These are phyloP conservation scores for Telenomus remus DNA, from an alignment of 1,140 invertebrate genomes.

Conservation along the genomic window DNA sequence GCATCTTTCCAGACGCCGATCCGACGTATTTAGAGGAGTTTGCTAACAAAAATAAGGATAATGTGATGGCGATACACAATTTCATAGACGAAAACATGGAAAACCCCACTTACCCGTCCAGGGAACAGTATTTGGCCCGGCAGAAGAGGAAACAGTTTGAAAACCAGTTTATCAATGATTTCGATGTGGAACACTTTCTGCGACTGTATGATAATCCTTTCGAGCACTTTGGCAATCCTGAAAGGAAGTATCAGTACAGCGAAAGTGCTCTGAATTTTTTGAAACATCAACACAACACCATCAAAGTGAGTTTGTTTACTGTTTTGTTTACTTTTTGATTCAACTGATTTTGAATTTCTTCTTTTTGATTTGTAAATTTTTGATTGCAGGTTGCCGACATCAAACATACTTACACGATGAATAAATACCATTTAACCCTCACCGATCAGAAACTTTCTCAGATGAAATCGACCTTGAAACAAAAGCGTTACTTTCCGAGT, in stretches of 20 bases:
- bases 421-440: too few species aligned
- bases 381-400: too few species aligned
- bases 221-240: slow-evolving; percentile 72
- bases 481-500: too few species aligned
- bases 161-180: slow-evolving; percentile 68
- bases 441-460: too few species aligned
- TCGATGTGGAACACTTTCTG: slow-evolving; percentile 75
- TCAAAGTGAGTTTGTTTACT: slow-evolving; percentile 7
- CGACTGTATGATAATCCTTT: slow-evolving; percentile 76
- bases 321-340: too few species aligned
- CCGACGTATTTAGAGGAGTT: slow-evolving; percentile 5
- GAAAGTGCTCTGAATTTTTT: slow-evolving; percentile 63
- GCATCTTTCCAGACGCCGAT: slow-evolving; percentile 41
- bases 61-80: too few species aligned
- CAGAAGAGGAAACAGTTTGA: slow-evolving; percentile 62
- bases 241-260: slow-evolving; percentile 56
- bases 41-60: slow-evolving; percentile 4
- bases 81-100: slow-evolving; percentile 5
- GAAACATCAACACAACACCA: slow-evolving; percentile 54
- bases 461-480: too few species aligned
- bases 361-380: too few species aligned
- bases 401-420: too few species aligned
- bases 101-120: slow-evolving; percentile 19
- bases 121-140: slow-evolving; percentile 65
- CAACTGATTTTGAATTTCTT: too few species aligned